A percentile compares a stretch with the other conserved stretches of the same genome.
Conservation (phyloP, 1,140 invertebrate species). For the Diabrotica undecimpunctata region DNA sequence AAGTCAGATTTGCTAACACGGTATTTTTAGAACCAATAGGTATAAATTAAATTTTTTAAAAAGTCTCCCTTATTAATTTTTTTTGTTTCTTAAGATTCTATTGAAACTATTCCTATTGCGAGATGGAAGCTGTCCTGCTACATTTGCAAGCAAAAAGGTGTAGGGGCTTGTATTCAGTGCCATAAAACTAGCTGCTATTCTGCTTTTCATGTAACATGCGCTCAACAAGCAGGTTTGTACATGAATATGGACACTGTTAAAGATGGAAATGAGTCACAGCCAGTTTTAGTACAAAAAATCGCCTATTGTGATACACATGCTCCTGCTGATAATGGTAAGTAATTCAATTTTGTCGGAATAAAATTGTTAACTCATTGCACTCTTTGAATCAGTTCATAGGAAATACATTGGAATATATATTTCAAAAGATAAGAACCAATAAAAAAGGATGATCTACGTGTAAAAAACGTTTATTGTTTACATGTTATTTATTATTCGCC, state of each 20-base stretch:
- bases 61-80: background rate
- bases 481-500: too few relatives aligned
- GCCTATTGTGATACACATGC: conserved; percentile 95
- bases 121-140: conserved; percentile 94
- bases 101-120: conserved; percentile 91
- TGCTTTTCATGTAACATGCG: conserved; percentile 98
- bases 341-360: background rate
- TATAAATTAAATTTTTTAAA: conserved; percentile 12
- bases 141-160: conserved; percentile 90
- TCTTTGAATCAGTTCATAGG: too few relatives aligned
- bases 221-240: conserved; percentile 89
- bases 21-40: conserved; percentile 95
- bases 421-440: too few relatives aligned
- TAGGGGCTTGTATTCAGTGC: conserved; percentile 97
- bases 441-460: too few relatives aligned
- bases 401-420: too few relatives aligned
- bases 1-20: conserved; percentile 96
- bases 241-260: conserved; percentile 96
- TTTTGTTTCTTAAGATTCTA: conserved; percentile 64
- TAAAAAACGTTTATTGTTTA: too few relatives aligned
- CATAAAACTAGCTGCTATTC: conserved; percentile 94
- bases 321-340: conserved; percentile 64
- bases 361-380: too few relatives aligned
- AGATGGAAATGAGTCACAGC: conserved; percentile 59
- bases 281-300: conserved; percentile 85